Conservation (phyloP, 2,113 vertebrate genomes). For the Numida meleagris region DNA sequence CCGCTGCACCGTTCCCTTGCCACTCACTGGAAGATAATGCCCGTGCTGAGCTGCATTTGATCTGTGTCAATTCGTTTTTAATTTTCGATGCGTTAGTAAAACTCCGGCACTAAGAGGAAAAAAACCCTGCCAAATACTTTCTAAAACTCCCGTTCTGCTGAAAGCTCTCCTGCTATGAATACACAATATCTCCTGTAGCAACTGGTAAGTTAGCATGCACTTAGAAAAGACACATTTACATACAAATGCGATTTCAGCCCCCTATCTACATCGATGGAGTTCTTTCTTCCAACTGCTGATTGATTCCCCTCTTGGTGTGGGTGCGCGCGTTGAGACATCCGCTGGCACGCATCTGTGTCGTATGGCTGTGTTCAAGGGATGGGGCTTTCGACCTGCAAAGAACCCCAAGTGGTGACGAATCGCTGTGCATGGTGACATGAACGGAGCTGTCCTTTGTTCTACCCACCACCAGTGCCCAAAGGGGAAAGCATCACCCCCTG, state of each 20-base stretch:
- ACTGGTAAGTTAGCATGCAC: background rate
- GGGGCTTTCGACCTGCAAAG: background rate
- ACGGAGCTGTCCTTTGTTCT: background rate
- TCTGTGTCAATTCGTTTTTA: constrained; percentile 60
- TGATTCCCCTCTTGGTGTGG: background rate
- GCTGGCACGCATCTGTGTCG: background rate
- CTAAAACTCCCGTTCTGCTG: background rate
- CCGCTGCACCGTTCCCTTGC: background rate
- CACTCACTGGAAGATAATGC: constrained; percentile 42
- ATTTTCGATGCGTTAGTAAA: constrained; percentile 48
- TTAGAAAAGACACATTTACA: constrained; percentile 41
- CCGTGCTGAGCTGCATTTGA: constrained; percentile 44
- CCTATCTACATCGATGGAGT: background rate
- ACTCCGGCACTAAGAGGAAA: background rate
- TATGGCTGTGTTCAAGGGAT: background rate
- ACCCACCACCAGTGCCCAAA: no score
- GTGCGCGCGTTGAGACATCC: background rate
- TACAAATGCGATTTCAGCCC: constrained; percentile 16
- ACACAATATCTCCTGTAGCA: constrained; percentile 33
- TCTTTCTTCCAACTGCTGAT: background rate
- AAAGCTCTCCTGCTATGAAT: constrained; percentile 41
- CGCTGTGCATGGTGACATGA: rapidly evolving
- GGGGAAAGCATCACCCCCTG: background rate
- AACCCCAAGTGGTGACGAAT: background rate
- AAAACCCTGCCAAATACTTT: constrained; percentile 46